These are phyloP conservation scores for Zosterops japonicus DNA, from an alignment of 2,113 vertebrate genomes.

Conservation along the genomic window DNA sequence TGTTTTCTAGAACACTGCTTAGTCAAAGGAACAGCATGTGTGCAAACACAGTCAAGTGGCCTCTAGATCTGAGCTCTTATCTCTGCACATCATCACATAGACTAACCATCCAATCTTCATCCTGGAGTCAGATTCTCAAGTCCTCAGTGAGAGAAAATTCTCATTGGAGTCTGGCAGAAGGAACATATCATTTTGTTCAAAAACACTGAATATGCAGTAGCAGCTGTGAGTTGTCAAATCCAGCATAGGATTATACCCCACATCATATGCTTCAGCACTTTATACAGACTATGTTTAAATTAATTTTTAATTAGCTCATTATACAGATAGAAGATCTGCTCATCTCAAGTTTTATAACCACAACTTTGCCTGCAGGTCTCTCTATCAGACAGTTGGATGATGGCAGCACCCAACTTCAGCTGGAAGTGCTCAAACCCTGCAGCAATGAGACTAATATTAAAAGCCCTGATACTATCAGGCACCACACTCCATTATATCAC, in stretches of 20 bases:
- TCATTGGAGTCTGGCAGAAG: not conserved
- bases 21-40: not conserved
- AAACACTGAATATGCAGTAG: slow-evolving; percentile 31
- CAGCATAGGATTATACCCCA: slow-evolving; percentile 33
- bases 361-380: slow-evolving; percentile 51
- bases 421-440: slow-evolving; percentile 1
- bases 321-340: slow-evolving; percentile 59
- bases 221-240: slow-evolving; percentile 46
- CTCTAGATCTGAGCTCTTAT: not conserved
- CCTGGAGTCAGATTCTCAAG: not conserved
- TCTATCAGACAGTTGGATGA: slow-evolving; percentile 38
- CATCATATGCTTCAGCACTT: slow-evolving; percentile 47
- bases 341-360: slow-evolving; percentile 41
- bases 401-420: slow-evolving; percentile 15
- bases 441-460: slow-evolving; percentile 52
- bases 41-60: not conserved
- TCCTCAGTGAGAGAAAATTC: not conserved
- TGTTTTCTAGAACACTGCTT: not conserved
- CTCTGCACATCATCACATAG: not conserved
- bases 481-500: slow-evolving; percentile 44
- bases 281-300: slow-evolving; percentile 53
- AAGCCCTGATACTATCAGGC: slow-evolving; percentile 44
- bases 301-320: slow-evolving; percentile 69
- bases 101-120: not conserved
- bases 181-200: not conserved